Evolutionary conservation across 2,113 vertebrate species (phyloP).

Genomic region (Notiomystis cincta): DNA sequence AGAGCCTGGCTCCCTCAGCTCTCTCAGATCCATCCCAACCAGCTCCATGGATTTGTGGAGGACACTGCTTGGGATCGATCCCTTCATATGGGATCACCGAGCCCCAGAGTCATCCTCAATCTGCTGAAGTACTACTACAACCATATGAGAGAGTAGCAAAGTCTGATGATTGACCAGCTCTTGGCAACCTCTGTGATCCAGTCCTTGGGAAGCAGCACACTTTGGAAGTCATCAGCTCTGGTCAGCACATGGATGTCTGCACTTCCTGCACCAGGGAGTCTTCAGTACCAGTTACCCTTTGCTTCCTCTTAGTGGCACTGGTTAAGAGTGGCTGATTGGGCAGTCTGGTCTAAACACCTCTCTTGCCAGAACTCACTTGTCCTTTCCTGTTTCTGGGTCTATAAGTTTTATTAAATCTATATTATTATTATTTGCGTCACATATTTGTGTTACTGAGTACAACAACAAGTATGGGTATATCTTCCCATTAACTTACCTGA

Average conservation of each 20-base stretch:
- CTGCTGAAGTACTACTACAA: background rate
- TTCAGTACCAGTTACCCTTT: background rate
- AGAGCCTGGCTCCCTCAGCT: background rate
- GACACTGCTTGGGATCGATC: background rate
- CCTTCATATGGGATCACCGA: background rate
- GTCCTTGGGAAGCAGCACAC: background rate
- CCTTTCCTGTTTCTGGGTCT: background rate
- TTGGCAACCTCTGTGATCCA: background rate
- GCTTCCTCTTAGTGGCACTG: background rate
- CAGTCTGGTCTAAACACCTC: background rate
- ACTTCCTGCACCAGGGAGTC: background rate
- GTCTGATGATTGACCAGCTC: background rate
- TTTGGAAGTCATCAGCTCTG: background rate
- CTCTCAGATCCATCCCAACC: background rate
- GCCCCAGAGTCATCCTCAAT: background rate
- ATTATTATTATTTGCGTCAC: background rate
- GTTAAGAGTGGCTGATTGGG: background rate
- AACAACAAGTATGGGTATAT: background rate
- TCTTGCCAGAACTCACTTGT: background rate
- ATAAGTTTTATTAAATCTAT: background rate
- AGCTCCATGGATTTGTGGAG: background rate
- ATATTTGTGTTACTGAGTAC: background rate
- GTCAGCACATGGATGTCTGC: background rate
- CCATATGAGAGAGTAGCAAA: background rate
- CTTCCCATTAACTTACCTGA: conserved; percentile 13